phyloP scores from a whole-genome alignment of 2,888 invertebrate species.

The Hirtodrosophila alboralis region DNA sequence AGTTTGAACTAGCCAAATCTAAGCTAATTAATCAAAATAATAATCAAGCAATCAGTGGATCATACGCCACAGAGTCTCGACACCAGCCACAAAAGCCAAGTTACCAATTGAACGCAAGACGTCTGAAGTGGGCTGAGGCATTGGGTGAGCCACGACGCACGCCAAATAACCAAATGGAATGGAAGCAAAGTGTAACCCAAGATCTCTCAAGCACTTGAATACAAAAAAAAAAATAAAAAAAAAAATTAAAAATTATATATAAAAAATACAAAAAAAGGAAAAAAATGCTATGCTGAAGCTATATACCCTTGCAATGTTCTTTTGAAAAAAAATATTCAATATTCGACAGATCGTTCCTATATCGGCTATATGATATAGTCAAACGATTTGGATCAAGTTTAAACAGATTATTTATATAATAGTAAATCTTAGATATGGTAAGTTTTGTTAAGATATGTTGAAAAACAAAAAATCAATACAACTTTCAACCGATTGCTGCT shows the following conservation, averaged over 20 bases:
- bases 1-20: constrained; percentile 80
- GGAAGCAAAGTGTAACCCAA: constrained; percentile 68
- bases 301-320: no score
- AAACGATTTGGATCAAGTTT: no score
- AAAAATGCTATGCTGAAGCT: no score
- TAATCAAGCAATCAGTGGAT: constrained; percentile 81
- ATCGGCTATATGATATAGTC: no score
- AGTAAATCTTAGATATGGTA: no score
- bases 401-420: no score
- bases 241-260: no score
- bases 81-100: constrained; percentile 56
- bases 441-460: no score
- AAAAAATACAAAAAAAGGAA: constrained; percentile 16
- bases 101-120: not conserved
- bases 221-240: constrained; percentile 15
- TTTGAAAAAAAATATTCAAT: no score
- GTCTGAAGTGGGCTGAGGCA: not conserved
- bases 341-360: no score
- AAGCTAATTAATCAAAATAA: constrained; percentile 83
- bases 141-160: constrained; percentile 76
- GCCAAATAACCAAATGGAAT: constrained; percentile 64
- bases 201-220: constrained; percentile 50
- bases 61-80: constrained; percentile 57
- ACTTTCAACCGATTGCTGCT: no score
- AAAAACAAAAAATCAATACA: no score